phyloP scores from a whole-genome alignment of 2,113 vertebrate species.

The Odobenus rosmarus region DNA sequence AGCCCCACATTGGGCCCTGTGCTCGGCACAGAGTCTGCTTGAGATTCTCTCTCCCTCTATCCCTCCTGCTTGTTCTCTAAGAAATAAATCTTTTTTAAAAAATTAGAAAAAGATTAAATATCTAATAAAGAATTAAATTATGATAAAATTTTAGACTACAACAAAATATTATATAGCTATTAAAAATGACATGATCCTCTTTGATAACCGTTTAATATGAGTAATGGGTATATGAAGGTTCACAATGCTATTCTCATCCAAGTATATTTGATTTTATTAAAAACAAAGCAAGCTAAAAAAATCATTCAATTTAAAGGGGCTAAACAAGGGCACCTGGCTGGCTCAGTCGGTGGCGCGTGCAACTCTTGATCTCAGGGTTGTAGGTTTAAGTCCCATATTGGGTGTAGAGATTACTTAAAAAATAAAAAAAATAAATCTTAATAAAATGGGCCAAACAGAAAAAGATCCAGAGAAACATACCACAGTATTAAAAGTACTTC shows the following conservation, averaged over 20 bases:
- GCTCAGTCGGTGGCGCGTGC: not conserved
- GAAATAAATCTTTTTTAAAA: not conserved
- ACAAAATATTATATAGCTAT: not conserved
- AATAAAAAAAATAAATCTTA: not conserved
- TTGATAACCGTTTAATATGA: not conserved
- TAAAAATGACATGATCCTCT: not conserved
- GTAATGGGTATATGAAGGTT: not conserved
- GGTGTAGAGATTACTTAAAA: not conserved
- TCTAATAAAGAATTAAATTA: not conserved
- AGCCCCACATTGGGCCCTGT: not conserved
- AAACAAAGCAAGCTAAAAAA: not conserved
- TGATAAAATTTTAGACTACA: not conserved
- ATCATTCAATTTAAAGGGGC: not conserved
- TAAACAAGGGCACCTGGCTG: not conserved
- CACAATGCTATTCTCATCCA: not conserved
- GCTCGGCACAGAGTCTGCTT: not conserved
- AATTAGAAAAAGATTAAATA: not conserved
- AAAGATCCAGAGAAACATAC: not conserved
- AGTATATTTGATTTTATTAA: not conserved
- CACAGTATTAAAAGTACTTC: not conserved
- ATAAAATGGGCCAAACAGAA: not conserved
- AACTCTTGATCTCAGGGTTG: not conserved
- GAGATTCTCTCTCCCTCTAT: not conserved
- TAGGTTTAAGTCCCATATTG: not conserved
- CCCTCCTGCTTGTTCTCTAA: not conserved